Percentiles rank a stretch among this genome's conserved stretches.
phyloP scores from a whole-genome alignment of 2,113 vertebrate species.

The Thamnophis sirtalis region DNA sequence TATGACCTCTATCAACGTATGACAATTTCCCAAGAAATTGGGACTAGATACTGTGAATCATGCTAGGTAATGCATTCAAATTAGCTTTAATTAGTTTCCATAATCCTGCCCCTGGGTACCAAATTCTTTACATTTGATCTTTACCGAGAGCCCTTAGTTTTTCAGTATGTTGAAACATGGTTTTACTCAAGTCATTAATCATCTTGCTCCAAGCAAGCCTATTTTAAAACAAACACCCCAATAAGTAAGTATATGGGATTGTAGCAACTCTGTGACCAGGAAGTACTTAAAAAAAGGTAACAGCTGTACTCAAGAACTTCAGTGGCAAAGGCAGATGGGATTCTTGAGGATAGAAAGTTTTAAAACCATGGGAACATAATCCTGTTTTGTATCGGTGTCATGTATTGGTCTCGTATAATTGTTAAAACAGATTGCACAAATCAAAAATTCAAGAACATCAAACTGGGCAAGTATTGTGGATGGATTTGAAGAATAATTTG shows the following conservation, averaged over 20 bases:
- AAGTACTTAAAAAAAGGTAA: neutral
- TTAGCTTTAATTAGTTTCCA: constrained; percentile 71
- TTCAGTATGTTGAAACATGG: neutral
- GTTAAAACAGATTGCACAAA: neutral
- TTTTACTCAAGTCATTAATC: constrained; percentile 17
- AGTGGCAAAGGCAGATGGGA: neutral
- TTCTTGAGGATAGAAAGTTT: neutral
- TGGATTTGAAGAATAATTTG: neutral
- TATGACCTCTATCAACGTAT: constrained; percentile 52
- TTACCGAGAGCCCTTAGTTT: constrained; percentile 25
- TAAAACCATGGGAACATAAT: neutral
- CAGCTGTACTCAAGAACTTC: neutral
- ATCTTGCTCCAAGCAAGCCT: neutral
- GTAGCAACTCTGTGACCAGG: neutral
- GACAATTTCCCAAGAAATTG: constrained; percentile 40
- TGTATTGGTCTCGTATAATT: neutral
- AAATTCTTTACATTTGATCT: constrained; percentile 40
- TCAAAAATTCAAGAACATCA: neutral
- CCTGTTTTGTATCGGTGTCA: neutral
- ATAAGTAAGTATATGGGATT: neutral
- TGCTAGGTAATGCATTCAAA: constrained; percentile 54
- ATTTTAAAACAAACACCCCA: neutral
- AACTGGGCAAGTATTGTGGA: neutral
- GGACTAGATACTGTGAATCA: constrained; percentile 40
- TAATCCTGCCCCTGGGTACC: constrained; percentile 64